A percentile compares a stretch with the other conserved stretches of the same genome.
phyloP scores from a whole-genome alignment of 2,888 invertebrate species.

The Octonoba sinensis region DNA sequence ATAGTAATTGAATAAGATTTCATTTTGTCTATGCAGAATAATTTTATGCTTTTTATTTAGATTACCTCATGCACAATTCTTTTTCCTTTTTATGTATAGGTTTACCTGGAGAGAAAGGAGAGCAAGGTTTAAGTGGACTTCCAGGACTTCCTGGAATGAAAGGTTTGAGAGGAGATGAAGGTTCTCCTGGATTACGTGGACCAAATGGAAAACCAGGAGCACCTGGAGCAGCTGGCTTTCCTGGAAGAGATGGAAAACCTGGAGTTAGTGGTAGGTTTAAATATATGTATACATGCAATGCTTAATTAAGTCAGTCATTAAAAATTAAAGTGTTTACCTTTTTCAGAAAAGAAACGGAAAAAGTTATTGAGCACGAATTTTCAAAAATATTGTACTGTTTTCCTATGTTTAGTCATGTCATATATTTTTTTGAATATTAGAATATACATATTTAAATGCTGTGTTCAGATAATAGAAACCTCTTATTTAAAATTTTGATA shows the following conservation, averaged over 20 bases:
- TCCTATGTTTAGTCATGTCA: too few species aligned
- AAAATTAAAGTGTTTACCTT: not conserved
- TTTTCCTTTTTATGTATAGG: slow-evolving; percentile 34
- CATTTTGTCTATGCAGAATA: too few species aligned
- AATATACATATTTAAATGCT: too few species aligned
- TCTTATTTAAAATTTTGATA: too few species aligned
- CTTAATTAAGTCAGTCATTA: not conserved
- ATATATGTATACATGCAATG: not conserved
- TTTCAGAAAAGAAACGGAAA: too few species aligned
- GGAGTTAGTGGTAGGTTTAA: slow-evolving; percentile 76
- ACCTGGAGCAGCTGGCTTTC: slow-evolving; percentile 71
- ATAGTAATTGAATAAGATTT: too few species aligned
- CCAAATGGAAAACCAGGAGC: slow-evolving; percentile 77
- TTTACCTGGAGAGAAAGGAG: slow-evolving; percentile 73
- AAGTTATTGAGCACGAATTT: too few species aligned
- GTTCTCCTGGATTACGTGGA: slow-evolving; percentile 79
- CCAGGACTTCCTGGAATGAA: slow-evolving; percentile 82
- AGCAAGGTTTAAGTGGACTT: slow-evolving; percentile 71
- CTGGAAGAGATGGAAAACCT: slow-evolving; percentile 75
- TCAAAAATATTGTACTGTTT: too few species aligned
- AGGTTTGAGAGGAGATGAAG: slow-evolving; percentile 74
- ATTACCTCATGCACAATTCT: too few species aligned
- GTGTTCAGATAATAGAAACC: too few species aligned
- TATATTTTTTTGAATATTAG: too few species aligned
- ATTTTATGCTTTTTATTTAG: too few species aligned